Evolutionary conservation across 2,888 invertebrate genomes (phyloP).

Genomic region (Automeris io): DNA sequence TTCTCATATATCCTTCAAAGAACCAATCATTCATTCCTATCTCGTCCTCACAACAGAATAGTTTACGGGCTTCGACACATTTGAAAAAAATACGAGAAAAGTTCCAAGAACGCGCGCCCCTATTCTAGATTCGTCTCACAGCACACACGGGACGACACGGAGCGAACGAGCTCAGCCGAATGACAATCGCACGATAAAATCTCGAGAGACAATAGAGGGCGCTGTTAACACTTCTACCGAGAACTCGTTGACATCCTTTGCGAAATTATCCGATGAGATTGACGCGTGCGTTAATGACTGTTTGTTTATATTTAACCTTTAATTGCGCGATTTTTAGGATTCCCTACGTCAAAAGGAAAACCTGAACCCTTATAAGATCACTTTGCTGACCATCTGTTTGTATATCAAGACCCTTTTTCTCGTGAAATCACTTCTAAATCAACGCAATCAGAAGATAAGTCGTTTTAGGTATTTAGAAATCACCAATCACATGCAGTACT

Average conservation of each 20-base stretch:
- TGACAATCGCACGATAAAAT: constrained; percentile 40
- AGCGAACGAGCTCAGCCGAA: constrained; percentile 25
- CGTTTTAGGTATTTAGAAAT: too few species aligned
- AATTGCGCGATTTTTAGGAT: too few species aligned
- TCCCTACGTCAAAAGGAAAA: too few species aligned
- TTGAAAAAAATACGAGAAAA: constrained; percentile 27
- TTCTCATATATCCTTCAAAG: constrained; percentile 9
- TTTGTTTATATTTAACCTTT: constrained; percentile 2
- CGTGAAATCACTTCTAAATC: too few species aligned
- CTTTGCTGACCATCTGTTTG: too few species aligned
- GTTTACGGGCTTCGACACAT: constrained; percentile 51
- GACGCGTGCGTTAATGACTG: constrained; percentile 6
- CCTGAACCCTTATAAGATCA: too few species aligned
- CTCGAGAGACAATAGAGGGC: constrained; percentile 32
- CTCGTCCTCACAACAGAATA: constrained; percentile 32
- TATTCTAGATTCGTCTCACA: constrained; percentile 57
- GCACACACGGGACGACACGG: constrained; percentile 20
- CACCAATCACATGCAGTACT: too few species aligned
- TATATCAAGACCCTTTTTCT: too few species aligned
- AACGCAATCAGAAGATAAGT: too few species aligned
- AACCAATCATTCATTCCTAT: constrained; percentile 27
- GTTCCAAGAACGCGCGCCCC: constrained; percentile 29
- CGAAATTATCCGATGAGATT: constrained; percentile 8
- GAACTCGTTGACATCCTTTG: constrained; percentile 5
- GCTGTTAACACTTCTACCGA: constrained; percentile 22